A percentile compares a stretch with the other conserved stretches of the same genome.
phyloP scores from a whole-genome alignment of 2,888 invertebrate genomes.

The Achlya flavicornis region DNA sequence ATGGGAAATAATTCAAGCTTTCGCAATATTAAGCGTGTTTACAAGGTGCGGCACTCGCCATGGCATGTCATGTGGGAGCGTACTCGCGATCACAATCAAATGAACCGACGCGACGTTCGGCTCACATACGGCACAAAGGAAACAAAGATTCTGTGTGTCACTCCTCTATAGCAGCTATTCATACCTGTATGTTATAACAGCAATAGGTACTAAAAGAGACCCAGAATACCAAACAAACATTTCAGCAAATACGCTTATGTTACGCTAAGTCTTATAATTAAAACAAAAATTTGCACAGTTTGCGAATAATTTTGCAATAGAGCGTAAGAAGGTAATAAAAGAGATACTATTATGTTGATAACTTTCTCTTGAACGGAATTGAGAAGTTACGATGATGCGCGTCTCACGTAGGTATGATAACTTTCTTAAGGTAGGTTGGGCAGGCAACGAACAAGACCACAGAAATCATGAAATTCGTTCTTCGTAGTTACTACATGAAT shows the following conservation, averaged over 20 bases:
- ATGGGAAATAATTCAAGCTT: constrained; percentile 51
- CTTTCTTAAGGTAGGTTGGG: constrained; percentile 37
- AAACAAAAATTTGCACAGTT: constrained; percentile 10
- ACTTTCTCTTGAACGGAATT: constrained; percentile 53
- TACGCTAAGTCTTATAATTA: constrained; percentile 11
- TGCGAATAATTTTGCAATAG: constrained; percentile 41
- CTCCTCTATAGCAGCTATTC: constrained; percentile 34
- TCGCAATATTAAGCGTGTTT: constrained; percentile 59
- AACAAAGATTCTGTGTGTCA: constrained; percentile 67
- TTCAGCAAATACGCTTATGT: background rate
- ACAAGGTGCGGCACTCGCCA: constrained; percentile 59
- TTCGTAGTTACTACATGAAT: too few species aligned
- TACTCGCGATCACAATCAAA: constrained; percentile 57
- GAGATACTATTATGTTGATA: constrained; percentile 35
- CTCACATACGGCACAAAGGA: constrained; percentile 52
- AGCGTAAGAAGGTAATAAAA: constrained; percentile 10
- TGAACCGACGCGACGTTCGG: constrained; percentile 45
- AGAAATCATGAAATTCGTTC: constrained; percentile 19
- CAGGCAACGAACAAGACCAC: constrained; percentile 9
- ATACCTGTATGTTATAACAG: background rate
- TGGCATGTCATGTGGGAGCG: constrained; percentile 65
- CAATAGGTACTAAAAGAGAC: constrained; percentile 1
- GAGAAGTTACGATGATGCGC: constrained; percentile 40
- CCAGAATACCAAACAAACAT: background rate
- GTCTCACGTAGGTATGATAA: constrained; percentile 39